Conservation (phyloP, 1,140 invertebrate species). For the Pteromalus puparum region DNA sequence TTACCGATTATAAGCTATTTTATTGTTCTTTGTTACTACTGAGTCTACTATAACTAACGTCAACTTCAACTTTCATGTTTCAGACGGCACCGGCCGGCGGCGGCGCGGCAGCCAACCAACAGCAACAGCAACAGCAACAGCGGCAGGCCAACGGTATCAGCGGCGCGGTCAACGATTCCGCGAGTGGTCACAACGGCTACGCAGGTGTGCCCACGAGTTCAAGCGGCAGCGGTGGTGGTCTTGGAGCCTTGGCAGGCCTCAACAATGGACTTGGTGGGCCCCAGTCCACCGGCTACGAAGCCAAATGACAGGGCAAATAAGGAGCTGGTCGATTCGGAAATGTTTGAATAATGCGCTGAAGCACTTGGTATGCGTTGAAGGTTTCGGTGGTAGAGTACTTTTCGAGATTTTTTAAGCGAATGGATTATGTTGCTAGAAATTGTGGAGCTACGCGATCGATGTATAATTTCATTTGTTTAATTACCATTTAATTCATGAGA, state of each 20-base stretch:
- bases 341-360: conserved; percentile 41
- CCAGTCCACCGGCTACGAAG: conserved; percentile 67
- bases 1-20: background rate
- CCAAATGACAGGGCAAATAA: conserved; percentile 75
- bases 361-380: conserved; percentile 10
- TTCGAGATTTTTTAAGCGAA: background rate
- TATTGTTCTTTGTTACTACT: background rate
- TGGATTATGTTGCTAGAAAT: background rate
- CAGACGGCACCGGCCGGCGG: conserved; percentile 65
- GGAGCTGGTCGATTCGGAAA: conserved; percentile 42
- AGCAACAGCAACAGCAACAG: conserved; percentile 49
- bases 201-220: conserved; percentile 67
- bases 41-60: background rate
- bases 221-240: conserved; percentile 62
- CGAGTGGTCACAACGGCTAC: conserved; percentile 73
- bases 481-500: too few relatives aligned
- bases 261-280: conserved; percentile 61
- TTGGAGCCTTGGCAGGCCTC: conserved; percentile 38
- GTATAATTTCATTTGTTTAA: too few relatives aligned
- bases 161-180: conserved; percentile 40
- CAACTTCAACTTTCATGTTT: conserved; percentile 46
- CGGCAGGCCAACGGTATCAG: conserved; percentile 67
- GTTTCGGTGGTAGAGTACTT: conserved; percentile 42
- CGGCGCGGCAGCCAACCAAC: background rate
- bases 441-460: too few relatives aligned